phyloP scores from a whole-genome alignment of 2,113 vertebrate species.

The Centropus unirufus region DNA sequence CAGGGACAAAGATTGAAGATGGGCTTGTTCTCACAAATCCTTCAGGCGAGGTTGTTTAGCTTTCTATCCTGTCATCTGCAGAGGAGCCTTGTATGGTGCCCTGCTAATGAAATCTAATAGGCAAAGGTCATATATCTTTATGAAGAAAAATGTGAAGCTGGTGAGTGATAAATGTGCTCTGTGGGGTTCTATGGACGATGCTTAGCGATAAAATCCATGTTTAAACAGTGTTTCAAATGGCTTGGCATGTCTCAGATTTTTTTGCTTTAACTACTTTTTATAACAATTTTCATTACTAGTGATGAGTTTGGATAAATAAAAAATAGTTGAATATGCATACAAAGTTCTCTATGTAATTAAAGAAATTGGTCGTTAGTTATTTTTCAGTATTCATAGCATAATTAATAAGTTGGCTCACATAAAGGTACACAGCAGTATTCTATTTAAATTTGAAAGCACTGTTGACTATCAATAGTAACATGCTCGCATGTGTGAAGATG shows the following conservation, averaged over 20 bases:
- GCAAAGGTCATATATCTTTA: conserved; percentile 88
- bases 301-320: conserved; percentile 34
- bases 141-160: conserved; percentile 83
- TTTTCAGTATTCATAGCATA: background rate
- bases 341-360: conserved; percentile 13
- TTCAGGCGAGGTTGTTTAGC: conserved; percentile 87
- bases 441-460: background rate
- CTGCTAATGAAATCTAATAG: conserved; percentile 87
- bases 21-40: conserved; percentile 82
- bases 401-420: background rate
- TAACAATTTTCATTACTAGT: conserved; percentile 35
- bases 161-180: conserved; percentile 81
- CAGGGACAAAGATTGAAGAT: conserved; percentile 99
- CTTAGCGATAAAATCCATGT: conserved; percentile 73
- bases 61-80: conserved; percentile 80
- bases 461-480: background rate
- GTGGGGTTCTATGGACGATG: conserved; percentile 76
- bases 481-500: background rate
- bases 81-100: conserved; percentile 84
- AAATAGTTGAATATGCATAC: conserved; percentile 6
- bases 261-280: conserved; percentile 18
- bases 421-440: background rate
- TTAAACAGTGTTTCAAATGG: conserved; percentile 72
- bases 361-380: background rate
- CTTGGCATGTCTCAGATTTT: conserved; percentile 24